Evolutionary conservation across 2,797 vertebrate species (phyloP).

Genomic region (Sebastes oblongus): DNA sequence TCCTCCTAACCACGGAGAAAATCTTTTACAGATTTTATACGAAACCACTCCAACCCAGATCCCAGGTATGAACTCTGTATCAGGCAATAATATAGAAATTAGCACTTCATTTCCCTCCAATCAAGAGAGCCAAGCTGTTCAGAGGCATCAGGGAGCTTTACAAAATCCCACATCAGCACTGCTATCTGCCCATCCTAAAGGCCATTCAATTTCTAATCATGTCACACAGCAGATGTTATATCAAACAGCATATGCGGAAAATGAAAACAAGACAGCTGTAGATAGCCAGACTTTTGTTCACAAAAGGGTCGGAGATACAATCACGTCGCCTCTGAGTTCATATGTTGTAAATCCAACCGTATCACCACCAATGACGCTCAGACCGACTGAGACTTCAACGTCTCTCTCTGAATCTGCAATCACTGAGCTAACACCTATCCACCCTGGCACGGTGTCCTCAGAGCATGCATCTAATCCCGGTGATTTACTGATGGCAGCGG

Average conservation of each 20-base stretch:
- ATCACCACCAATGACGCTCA: conserved; percentile 18
- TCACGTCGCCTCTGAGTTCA: conserved; percentile 7
- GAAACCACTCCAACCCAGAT: conserved; percentile 7
- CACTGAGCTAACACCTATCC: conserved; percentile 40
- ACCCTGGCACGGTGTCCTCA: conserved; percentile 37
- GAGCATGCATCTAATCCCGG: conserved; percentile 58
- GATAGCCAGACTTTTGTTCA: conserved; percentile 25
- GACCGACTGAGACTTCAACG: conserved; percentile 9
- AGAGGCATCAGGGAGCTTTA: conserved; percentile 44
- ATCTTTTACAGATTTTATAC: conserved; percentile 30
- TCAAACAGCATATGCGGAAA: conserved; percentile 22
- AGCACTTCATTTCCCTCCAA: conserved; percentile 41
- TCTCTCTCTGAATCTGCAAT: conserved; percentile 43
- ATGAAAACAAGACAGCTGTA: conserved; percentile 23
- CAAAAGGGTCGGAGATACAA: conserved; percentile 6
- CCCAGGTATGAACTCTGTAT: conserved; percentile 19
- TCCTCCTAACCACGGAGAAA: conserved; percentile 1
- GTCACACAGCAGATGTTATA: conserved; percentile 56
- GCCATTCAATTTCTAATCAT: conserved; percentile 59
- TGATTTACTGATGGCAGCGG: conserved; percentile 69
- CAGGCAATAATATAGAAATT: conserved; percentile 39
- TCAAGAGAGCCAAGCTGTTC: conserved; percentile 51
- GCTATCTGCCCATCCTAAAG: conserved; percentile 41
- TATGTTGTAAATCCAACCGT: conserved; percentile 35
- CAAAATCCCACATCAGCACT: conserved; percentile 51